phyloP scores from a whole-genome alignment of 2,113 vertebrate species.

The Alces alces region DNA sequence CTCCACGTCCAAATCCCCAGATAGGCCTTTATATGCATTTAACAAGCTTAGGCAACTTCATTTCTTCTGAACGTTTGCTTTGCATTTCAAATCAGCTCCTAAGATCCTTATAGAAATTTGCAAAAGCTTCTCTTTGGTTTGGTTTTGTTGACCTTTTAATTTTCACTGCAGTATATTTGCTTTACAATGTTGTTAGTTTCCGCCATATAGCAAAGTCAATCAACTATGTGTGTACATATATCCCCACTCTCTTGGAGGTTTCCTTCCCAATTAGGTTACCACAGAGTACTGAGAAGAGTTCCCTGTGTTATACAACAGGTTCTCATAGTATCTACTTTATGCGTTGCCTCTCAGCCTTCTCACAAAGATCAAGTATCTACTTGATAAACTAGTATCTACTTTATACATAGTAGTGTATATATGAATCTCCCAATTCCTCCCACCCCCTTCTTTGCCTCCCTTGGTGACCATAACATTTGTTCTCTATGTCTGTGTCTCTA shows the following conservation, averaged over 20 bases:
- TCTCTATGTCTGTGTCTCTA: background rate
- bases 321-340: background rate
- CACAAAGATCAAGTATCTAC: background rate
- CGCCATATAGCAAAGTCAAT: background rate
- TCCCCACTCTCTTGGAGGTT: fast-evolving
- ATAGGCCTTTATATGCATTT: background rate
- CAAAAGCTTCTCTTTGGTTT: background rate
- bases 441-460: background rate
- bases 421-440: background rate
- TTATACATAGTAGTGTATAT: background rate
- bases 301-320: background rate
- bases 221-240: background rate
- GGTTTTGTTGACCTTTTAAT: background rate
- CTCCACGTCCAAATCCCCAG: background rate
- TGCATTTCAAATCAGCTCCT: background rate
- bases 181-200: background rate
- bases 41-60: background rate
- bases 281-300: background rate
- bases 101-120: background rate
- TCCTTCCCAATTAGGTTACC: background rate
- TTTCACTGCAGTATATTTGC: background rate
- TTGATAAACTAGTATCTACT: background rate
- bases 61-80: slow-evolving; percentile 21
- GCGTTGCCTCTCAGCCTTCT: background rate
- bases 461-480: background rate